These are phyloP conservation scores for Carapus acus DNA, from an alignment of 2,797 vertebrate genomes.

Conservation along the genomic window DNA sequence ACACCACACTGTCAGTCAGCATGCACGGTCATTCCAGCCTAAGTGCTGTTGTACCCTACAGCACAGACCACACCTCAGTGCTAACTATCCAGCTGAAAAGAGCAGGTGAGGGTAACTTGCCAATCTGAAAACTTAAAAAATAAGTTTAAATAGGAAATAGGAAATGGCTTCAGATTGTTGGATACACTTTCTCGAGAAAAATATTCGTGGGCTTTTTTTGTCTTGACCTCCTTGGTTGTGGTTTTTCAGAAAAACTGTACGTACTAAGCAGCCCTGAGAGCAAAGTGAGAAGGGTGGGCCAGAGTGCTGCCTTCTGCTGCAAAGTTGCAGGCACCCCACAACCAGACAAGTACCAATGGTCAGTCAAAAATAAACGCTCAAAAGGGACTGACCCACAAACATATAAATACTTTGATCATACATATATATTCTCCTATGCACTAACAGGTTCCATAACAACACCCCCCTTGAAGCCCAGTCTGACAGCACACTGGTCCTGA, in stretches of 20 bases:
- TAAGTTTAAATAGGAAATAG: too few species aligned
- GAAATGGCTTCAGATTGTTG: not conserved
- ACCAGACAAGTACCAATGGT: constrained; percentile 88
- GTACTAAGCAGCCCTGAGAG: constrained; percentile 79
- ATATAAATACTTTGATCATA: not conserved
- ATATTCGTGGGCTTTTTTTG: constrained; percentile 1
- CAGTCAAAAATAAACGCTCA: constrained; percentile 29
- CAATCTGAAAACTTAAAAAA: too few species aligned
- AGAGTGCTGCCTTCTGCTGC: constrained; percentile 87
- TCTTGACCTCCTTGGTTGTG: too few species aligned
- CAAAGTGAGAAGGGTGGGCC: constrained; percentile 82
- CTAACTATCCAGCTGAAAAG: constrained; percentile 79
- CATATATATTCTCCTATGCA: constrained; percentile 9
- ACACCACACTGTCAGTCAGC: constrained; percentile 77
- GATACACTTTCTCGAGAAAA: not conserved
- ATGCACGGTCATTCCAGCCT: constrained; percentile 77
- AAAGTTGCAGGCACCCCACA: constrained; percentile 79
- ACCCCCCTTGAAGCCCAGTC: constrained; percentile 79
- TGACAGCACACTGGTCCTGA: constrained; percentile 83
- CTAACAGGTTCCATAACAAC: constrained; percentile 88
- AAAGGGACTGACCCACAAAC: not conserved
- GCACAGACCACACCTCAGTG: constrained; percentile 71
- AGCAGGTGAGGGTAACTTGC: constrained; percentile 88
- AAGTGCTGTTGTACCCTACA: constrained; percentile 65
- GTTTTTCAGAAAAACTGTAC: constrained; percentile 81